Base-by-base conservation (phyloP, 1,140 invertebrate species). In the Solenopsis fugax region DNA sequence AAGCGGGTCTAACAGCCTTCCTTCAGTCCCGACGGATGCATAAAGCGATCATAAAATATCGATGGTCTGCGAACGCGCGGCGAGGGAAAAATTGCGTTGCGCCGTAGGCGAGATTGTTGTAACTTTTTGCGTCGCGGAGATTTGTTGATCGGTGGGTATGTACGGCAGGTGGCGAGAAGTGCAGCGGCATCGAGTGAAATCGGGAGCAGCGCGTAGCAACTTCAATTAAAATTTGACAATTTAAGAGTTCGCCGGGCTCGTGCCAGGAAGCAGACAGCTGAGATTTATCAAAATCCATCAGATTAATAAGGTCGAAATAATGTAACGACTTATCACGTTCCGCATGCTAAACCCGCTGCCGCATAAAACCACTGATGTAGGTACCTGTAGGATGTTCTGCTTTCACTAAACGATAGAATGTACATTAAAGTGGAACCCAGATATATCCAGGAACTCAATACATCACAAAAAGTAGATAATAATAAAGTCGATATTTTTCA, bases 361-460 rank as follows among this genome's bases (percentile, higher is more conserved):
- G 45, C 21, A 56, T 82, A 60, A 73, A 73, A 84, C 13, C 80
- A 18, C 52, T 18, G 7, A 80, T 80, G 56, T 60, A n/a, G 41
- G 69, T 72, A 72, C 34, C 34, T 29, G 24, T 37, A 73, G 29
- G 80, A 84, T 75, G 80, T 75, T 84, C 69, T 60, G 80, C 80
- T 84, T 84, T 84, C 80, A 84, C 80, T 60, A 41, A 73, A 84
- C 54, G 80, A 13, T 81, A 75, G 29, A 80, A 56, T 37, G 69
- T 37, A 37, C n/a, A 10, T 48, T 75, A 60, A 84, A 75, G 24
- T 12, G 41, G 67, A 34, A 21, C 54, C 69, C 50, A 82, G 48
- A 82, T 50, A 71, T 7, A 29, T 34, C 65, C 34, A 56, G 37
- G 7, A 54, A 41, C 50, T 54, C 48, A 60, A 75, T 41, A 50